A percentile compares a stretch with the other conserved stretches of the same genome.
Evolutionary conservation across 2,888 invertebrate species (phyloP).

Genomic region (Polyommatus iphigenia): DNA sequence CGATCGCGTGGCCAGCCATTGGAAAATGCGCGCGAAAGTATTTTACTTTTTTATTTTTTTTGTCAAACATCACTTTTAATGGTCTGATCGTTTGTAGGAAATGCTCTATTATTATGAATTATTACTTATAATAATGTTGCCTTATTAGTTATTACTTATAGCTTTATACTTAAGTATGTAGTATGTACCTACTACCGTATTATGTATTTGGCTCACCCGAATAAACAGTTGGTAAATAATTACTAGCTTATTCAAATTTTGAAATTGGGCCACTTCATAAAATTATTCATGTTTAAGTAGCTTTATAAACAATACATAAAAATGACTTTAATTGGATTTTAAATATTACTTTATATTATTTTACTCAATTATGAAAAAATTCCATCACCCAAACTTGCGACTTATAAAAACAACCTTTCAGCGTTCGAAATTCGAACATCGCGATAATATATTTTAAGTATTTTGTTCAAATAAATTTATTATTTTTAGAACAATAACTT

Average conservation of each 20-base stretch:
- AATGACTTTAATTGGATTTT: too few species aligned
- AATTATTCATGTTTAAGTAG: background rate
- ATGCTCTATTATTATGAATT: background rate
- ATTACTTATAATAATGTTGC: background rate
- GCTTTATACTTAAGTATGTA: background rate
- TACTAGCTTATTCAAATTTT: background rate
- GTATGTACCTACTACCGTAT: background rate
- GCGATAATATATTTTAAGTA: background rate
- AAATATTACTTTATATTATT: too few species aligned
- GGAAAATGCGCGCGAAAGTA: constrained; percentile 46
- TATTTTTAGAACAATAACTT: background rate
- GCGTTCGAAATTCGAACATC: background rate
- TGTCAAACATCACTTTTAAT: constrained; percentile 24
- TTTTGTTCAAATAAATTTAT: background rate
- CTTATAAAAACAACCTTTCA: background rate
- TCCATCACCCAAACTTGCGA: background rate
- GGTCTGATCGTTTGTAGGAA: constrained; percentile 20
- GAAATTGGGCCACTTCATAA: background rate
- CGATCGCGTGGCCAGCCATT: constrained; percentile 41
- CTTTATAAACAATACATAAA: background rate
- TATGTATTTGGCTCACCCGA: background rate
- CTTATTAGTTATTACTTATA: background rate
- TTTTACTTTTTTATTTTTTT: constrained; percentile 33
- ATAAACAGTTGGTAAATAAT: background rate
- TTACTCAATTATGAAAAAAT: background rate